Evolutionary conservation across 2,113 vertebrate genomes (phyloP), one percentile per base, ranked within the genome.

Genomic region (Myxocyprinus asiaticus): DNA sequence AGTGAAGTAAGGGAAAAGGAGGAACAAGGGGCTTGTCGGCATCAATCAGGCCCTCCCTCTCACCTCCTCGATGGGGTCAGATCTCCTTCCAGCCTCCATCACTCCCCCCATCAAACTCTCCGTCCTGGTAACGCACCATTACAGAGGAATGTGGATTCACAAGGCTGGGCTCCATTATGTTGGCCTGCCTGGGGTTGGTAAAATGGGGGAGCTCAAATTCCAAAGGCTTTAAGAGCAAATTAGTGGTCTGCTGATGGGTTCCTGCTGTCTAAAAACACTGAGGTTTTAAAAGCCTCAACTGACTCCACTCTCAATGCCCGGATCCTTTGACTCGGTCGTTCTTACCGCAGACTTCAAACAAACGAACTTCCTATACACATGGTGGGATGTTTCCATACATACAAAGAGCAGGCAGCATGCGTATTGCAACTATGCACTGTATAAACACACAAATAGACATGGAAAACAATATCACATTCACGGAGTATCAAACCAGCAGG

Each of bases 81-180:
- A 85, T 88, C 90, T 89, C 69, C 76, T 17, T 78, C 86, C 82
- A 84, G 73, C 1, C 69, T 83, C 77, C 66, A 63, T 84, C 82
- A 15, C 56, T 33, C 7, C n/a, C 44, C 85, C 78, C 85, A 82
- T 84, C 53, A 14, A 83, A 83, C 69, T 80, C 67, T 77, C 66
- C 62, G 44, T 71, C 87, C 88, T 82, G 77, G 89, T 90, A 91
- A 93, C 90, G 81, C 79, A 76, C 91, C 85, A 88, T 84, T 55
- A 90, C 48, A 86, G 86, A 91, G 89, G 92, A 92, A 94, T 90
- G 90, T 85, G 86, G 90, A 92, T 92, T 93, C 90, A 90, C 84
- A 1, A 43, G 6, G 15, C 82, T 65, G 62, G 50, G 81, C 89
- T 86, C 90, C 88, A 87, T 91, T 91, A 88, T 72, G 72, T 69